Conservation (phyloP, 2,797 vertebrate genomes). For the Odontamblyopus rebecca region DNA sequence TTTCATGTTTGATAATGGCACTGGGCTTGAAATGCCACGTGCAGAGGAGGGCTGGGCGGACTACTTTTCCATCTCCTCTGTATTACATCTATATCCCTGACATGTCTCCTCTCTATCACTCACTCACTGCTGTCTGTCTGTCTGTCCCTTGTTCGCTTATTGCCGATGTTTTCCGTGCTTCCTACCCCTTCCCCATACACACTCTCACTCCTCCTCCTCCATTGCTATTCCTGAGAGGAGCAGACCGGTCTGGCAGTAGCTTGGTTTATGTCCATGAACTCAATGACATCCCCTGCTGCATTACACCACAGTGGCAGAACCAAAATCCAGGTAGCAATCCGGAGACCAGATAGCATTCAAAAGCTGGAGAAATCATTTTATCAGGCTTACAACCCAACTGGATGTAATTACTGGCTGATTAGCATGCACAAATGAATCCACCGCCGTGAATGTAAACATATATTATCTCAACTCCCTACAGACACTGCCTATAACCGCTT, state of each 20-base stretch:
- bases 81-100: conserved; percentile 37
- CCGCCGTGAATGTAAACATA: conserved; percentile 17
- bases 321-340: conserved; percentile 50
- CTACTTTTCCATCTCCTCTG: conserved; percentile 28
- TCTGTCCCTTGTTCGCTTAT: conserved; percentile 29
- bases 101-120: conserved; percentile 31
- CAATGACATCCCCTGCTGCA: conserved; percentile 65
- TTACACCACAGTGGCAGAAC: conserved; percentile 57
- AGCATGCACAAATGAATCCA: conserved; percentile 3
- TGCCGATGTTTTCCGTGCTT: conserved; percentile 41
- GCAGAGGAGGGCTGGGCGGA: conserved; percentile 25
- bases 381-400: conserved; percentile 7
- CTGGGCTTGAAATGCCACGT: conserved; percentile 51
- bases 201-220: conserved; percentile 47
- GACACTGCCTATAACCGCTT: conserved; percentile 20
- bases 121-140: conserved; percentile 33
- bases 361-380: background rate
- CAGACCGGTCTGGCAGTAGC: conserved; percentile 65
- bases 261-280: conserved; percentile 75
- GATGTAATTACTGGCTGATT: background rate
- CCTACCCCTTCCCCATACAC: conserved; percentile 27
- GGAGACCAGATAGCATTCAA: conserved; percentile 27
- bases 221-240: conserved; percentile 73
- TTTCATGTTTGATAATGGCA: conserved; percentile 30
- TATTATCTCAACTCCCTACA: conserved; percentile 24